A percentile compares a stretch with the other conserved stretches of the same genome.
Evolutionary conservation across 2,797 vertebrate genomes (phyloP).

Genomic region (Apogon talboti): DNA sequence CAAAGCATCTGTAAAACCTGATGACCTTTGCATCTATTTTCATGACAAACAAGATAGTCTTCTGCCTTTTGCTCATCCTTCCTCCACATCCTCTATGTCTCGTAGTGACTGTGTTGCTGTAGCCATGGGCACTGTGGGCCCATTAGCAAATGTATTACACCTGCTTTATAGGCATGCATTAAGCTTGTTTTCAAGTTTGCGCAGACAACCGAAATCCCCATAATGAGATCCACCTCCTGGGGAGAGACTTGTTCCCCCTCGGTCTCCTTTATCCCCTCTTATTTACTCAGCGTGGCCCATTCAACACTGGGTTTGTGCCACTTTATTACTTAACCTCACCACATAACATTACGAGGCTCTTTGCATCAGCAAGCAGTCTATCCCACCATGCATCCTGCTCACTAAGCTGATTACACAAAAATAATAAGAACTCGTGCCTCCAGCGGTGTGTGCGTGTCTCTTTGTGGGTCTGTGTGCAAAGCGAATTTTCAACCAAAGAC

Average conservation of each 20-base stretch:
- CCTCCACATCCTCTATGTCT: conserved; percentile 53
- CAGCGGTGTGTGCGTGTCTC: conserved; percentile 58
- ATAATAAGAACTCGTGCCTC: conserved; percentile 81
- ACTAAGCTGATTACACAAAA: conserved; percentile 89
- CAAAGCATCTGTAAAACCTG: conserved; percentile 52
- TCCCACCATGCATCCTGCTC: conserved; percentile 75
- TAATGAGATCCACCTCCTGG: conserved; percentile 86
- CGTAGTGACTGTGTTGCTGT: conserved; percentile 53
- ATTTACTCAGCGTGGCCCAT: conserved; percentile 80
- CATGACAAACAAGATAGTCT: conserved; percentile 54
- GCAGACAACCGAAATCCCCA: conserved; percentile 81
- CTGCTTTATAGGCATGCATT: conserved; percentile 85
- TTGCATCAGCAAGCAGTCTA: conserved; percentile 81
- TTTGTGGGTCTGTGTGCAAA: conserved; percentile 42
- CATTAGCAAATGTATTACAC: conserved; percentile 84
- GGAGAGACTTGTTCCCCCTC: conserved; percentile 72
- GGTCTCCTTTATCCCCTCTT: conserved; percentile 76
- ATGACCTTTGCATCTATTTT: conserved; percentile 65
- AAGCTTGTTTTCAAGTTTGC: conserved; percentile 79
- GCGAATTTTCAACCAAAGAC: conserved; percentile 39
- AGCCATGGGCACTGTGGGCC: conserved; percentile 64
- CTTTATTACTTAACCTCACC: conserved; percentile 86
- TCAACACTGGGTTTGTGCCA: conserved; percentile 79
- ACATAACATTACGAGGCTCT: conserved; percentile 80
- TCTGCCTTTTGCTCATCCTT: conserved; percentile 42